Percentiles rank a stretch among this genome's conserved stretches.
phyloP scores from a whole-genome alignment of 2,888 invertebrate species.

The Drosophila meridiana region DNA sequence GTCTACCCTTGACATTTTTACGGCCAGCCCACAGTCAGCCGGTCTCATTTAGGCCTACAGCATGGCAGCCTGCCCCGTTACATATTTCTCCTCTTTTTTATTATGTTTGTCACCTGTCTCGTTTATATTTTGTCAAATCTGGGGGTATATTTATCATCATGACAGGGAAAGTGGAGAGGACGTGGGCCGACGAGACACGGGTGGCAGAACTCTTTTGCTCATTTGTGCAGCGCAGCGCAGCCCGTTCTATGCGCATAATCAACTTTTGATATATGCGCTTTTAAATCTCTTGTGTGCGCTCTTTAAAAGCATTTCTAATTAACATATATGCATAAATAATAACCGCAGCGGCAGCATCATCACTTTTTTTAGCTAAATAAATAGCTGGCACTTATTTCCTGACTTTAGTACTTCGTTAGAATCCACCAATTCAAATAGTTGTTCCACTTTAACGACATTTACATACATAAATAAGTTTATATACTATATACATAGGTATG shows the following conservation, averaged over 20 bases:
- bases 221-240: slow-evolving; percentile 38
- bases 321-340: slow-evolving; percentile 78
- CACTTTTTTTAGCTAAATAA: slow-evolving; percentile 45
- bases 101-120: slow-evolving; percentile 74
- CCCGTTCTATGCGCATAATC: slow-evolving; percentile 66
- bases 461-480: not conserved
- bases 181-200: not conserved
- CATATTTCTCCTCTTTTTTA: slow-evolving; percentile 34
- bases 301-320: slow-evolving; percentile 79
- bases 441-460: not conserved
- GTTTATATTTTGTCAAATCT: slow-evolving; percentile 75
- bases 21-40: slow-evolving; percentile 41
- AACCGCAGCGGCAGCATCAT: slow-evolving; percentile 48
- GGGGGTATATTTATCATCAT: slow-evolving; percentile 63
- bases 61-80: slow-evolving; percentile 17
- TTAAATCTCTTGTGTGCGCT: slow-evolving; percentile 74
- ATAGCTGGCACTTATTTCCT: slow-evolving; percentile 65
- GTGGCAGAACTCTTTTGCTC: slow-evolving; percentile 44
- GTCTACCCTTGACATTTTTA: slow-evolving; percentile 56
- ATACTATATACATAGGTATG: too few relatives aligned
- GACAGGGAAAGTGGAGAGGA: slow-evolving; percentile 4
- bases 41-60: slow-evolving; percentile 57
- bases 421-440: slow-evolving; percentile 6
- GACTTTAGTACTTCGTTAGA: not conserved
- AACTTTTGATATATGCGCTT: slow-evolving; percentile 79